These are phyloP conservation scores for Mobula birostris DNA, from an alignment of 2,113 vertebrate genomes.

Conservation along the genomic window DNA sequence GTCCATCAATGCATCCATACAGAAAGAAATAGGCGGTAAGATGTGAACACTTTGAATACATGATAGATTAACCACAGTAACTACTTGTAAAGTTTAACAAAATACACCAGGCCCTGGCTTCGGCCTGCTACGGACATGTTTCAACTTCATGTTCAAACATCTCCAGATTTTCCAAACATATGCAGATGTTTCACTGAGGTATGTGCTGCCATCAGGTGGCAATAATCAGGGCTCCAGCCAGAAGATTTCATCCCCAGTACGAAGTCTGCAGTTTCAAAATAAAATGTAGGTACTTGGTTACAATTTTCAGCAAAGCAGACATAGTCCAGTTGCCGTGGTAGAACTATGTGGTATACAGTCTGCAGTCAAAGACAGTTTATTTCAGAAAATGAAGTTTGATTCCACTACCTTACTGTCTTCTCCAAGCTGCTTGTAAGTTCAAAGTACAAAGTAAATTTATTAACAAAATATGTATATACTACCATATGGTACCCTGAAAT, in stretches of 20 bases:
- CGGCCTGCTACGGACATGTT: not conserved
- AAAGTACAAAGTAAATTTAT: not conserved
- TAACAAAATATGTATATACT: too few species aligned
- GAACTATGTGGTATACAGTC: not conserved
- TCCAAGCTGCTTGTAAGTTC: not conserved
- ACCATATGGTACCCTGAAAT: too few species aligned
- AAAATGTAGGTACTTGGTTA: not conserved
- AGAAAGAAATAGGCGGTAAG: not conserved
- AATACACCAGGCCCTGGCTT: not conserved
- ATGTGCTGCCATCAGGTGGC: constrained; percentile 26
- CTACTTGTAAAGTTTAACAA: not conserved
- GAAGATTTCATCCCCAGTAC: not conserved
- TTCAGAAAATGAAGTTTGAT: not conserved
- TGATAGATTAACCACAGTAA: not conserved
- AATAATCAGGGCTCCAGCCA: not conserved
- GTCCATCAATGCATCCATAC: not conserved
- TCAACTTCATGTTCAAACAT: not conserved
- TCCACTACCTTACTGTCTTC: not conserved
- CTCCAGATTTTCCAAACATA: not conserved
- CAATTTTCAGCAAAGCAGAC: not conserved
- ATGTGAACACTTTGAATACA: not conserved
- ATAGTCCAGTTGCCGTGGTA: not conserved
- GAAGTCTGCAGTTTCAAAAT: not conserved
- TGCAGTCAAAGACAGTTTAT: not conserved
- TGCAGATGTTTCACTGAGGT: not conserved